Base-by-base conservation (phyloP, 1,140 invertebrate species). In the Ostrea denselamellosa region DNA sequence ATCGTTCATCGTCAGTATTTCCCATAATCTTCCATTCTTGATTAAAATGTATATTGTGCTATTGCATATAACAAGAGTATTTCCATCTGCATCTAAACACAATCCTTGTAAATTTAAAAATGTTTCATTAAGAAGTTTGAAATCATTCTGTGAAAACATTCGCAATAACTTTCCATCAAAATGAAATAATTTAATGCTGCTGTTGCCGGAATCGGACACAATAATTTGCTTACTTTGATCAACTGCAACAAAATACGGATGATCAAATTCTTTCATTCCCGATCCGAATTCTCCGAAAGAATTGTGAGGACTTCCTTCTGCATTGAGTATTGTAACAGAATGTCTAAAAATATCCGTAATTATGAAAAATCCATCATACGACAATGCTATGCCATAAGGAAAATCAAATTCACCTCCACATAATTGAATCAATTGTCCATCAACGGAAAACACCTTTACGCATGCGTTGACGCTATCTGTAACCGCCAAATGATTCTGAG, bases 281-380 rank as follows among this genome's bases (percentile, higher is more conserved):
- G 92, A 93, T 54, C 93, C 93, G 84, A 93, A 94, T 62, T 89
- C 89, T 44, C 93, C 93, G 83, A 94, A 93, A 14, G 82, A 85
- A 34, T 92, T 90, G 56, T 90, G 92, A 58, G 90, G 88, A 0
- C 84, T 90, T 3, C 93, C 93, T 51, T 87, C 90, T 5, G 92
- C 88, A 25, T 91, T 86, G 8, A 94, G 84, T 22, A 93, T 91
- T 51, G 88, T 90, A 34, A 93, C 91, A 65, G 87, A 89, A 81
- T 94, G 93, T 87, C 92, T 93, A 87, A 91, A 94, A 34, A 94
- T 93, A 85, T 94, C 93, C 0, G 93, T 93, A 8, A 93, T 88
- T 28, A 93, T 86, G 17, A 92, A 87, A 71, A 91, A 90, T 81
- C 91, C 91, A 52, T 93, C 93, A 56, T 83, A 51, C 25, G 89